Evolutionary conservation across 2,797 vertebrate species (phyloP), one percentile per base, ranked within the genome.

Genomic region (Lagodon rhomboides): DNA sequence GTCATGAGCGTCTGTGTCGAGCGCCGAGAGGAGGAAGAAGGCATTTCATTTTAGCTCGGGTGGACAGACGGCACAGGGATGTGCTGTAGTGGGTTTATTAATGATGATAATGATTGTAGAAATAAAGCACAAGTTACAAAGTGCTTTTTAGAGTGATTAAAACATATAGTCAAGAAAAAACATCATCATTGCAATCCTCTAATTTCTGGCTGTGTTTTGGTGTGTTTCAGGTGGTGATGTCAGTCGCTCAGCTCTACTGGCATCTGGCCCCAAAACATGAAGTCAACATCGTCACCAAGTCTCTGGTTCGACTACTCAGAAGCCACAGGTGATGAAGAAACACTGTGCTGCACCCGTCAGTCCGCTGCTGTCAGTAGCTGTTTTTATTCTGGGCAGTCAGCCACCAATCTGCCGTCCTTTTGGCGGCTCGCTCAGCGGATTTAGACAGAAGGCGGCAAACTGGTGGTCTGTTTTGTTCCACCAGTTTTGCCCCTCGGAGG

Each of bases 181-280:
- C n/a, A n/a, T n/a, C n/a, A n/a, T n/a, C n/a, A 17, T 55, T 38
- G 23, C 4, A 66, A 22, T 30, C 0, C 8, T 63, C 49, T 43
- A 2, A 56, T 49, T 22, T 34, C 12, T 18, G 3, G 15, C 18
- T 75, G 4, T n/a, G n/a, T 73, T 49, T 75, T 58, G 43, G 0
- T 62, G 27, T 79, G 16, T 68, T 75, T 46, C 67, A 99, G 98
- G 98, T 99, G 67, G 98, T 99, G 66, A 98, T 99, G 98, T 96
- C 97, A 12, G 97, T 99, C 61, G 96, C 96, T 72, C 98, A 99
- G 88, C 96, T 99, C 20, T 99, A 98, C 82, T 99, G 98, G 98
- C 98, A 99, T 73, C 93, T 99, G 87, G 96, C 98, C 46, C 98
- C 98, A 0, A 97, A 95, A 89, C 96, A 97, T 4, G 98, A 99